phyloP scores from a whole-genome alignment of 2,113 vertebrate species.

The Chionomys nivalis region DNA sequence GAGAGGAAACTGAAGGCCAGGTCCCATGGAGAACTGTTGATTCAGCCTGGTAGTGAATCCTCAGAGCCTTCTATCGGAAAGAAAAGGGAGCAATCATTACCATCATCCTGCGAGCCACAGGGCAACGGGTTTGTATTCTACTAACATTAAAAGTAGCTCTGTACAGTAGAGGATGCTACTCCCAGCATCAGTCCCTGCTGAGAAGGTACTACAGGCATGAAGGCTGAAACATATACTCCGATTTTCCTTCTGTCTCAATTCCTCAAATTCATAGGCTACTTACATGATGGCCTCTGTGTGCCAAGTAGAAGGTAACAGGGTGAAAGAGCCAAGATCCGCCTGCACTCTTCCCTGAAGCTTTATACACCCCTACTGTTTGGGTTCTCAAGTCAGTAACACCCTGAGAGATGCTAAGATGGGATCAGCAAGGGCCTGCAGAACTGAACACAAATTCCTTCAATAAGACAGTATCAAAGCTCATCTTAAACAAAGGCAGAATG shows the following conservation, averaged over 20 bases:
- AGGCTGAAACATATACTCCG: background rate
- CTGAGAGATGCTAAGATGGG: background rate
- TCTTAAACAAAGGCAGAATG: background rate
- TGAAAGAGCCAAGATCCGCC: background rate
- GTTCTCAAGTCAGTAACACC: background rate
- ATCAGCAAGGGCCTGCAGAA: background rate
- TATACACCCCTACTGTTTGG: background rate
- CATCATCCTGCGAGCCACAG: background rate
- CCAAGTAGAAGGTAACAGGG: background rate
- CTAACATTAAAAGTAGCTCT: background rate
- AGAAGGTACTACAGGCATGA: background rate
- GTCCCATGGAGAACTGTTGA: background rate
- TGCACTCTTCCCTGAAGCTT: background rate
- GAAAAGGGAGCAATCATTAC: background rate
- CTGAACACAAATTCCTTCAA: background rate
- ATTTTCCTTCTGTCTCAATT: background rate
- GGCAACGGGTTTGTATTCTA: background rate
- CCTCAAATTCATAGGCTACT: background rate
- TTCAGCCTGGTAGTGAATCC: background rate
- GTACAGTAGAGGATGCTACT: background rate
- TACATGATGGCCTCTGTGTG: background rate
- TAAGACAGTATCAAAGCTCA: conserved; percentile 12
- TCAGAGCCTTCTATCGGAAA: background rate
- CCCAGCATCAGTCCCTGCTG: background rate
- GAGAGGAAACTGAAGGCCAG: background rate